A percentile compares a stretch with the other conserved stretches of the same genome.
Conservation (phyloP, 2,888 invertebrate species). For the Nymphalis polychloros region DNA sequence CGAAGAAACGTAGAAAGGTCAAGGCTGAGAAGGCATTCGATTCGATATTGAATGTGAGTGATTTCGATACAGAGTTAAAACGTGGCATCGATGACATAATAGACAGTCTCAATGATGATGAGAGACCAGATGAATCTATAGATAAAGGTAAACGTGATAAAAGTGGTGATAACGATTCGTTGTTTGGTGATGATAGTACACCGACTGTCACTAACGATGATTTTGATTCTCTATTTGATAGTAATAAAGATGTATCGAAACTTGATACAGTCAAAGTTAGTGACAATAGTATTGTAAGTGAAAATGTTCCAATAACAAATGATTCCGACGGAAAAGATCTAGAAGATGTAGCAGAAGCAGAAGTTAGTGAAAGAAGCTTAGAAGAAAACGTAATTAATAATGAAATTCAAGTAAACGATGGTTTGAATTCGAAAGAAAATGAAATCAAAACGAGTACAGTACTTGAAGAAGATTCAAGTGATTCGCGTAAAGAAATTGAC, state of each 20-base stretch:
- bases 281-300: background rate
- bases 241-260: background rate
- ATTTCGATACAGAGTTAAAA: constrained; percentile 43
- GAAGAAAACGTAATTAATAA: background rate
- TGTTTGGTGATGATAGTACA: constrained; percentile 34
- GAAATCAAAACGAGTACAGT: no score
- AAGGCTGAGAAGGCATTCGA: constrained; percentile 46
- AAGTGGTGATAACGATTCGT: constrained; percentile 33
- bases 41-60: constrained; percentile 41
- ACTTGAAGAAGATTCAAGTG: no score
- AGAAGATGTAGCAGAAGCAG: no score
- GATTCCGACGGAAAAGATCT: no score
- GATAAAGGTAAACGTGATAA: constrained; percentile 3
- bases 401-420: background rate
- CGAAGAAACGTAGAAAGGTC: constrained; percentile 50
- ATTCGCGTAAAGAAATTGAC: no score
- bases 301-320: no score
- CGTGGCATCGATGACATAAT: constrained; percentile 52
- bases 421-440: no score
- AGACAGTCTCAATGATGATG: constrained; percentile 46
- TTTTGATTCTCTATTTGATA: constrained; percentile 37
- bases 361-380: background rate
- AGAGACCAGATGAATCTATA: constrained; percentile 17
- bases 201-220: constrained; percentile 37
- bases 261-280: background rate